phyloP scores from a whole-genome alignment of 2,888 invertebrate genomes.

The Epinotia nisella region DNA sequence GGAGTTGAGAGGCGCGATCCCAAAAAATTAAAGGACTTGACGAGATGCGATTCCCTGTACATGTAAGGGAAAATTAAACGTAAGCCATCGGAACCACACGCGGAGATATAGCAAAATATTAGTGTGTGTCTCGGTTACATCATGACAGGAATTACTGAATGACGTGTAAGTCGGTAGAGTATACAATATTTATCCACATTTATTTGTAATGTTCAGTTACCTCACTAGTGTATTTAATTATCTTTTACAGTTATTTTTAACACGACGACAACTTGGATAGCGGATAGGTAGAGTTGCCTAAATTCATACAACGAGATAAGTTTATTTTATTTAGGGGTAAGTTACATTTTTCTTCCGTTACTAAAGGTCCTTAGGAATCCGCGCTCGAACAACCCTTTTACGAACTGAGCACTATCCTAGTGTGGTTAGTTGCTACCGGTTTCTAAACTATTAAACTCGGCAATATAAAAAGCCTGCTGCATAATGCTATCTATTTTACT shows the following conservation, averaged over 20 bases:
- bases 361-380: constrained; percentile 19
- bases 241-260: constrained; percentile 43
- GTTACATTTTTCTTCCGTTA: constrained; percentile 28
- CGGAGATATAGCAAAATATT: constrained; percentile 3
- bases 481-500: background rate
- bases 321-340: constrained; percentile 42
- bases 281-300: constrained; percentile 42
- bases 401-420: constrained; percentile 29
- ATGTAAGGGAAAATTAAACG: background rate
- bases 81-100: background rate
- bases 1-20: constrained; percentile 9
- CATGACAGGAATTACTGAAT: constrained; percentile 21
- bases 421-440: constrained; percentile 22
- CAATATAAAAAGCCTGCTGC: background rate
- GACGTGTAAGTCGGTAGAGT: constrained; percentile 33
- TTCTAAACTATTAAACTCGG: background rate
- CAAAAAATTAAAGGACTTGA: background rate
- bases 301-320: constrained; percentile 28
- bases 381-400: constrained; percentile 12
- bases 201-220: constrained; percentile 23
- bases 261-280: constrained; percentile 37
- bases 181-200: constrained; percentile 17
- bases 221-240: constrained; percentile 30
- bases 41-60: background rate
- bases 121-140: constrained; percentile 13